Conservation (phyloP, 92 coral and sea anemone genomes). For the Phymanthus crucifer region DNA sequence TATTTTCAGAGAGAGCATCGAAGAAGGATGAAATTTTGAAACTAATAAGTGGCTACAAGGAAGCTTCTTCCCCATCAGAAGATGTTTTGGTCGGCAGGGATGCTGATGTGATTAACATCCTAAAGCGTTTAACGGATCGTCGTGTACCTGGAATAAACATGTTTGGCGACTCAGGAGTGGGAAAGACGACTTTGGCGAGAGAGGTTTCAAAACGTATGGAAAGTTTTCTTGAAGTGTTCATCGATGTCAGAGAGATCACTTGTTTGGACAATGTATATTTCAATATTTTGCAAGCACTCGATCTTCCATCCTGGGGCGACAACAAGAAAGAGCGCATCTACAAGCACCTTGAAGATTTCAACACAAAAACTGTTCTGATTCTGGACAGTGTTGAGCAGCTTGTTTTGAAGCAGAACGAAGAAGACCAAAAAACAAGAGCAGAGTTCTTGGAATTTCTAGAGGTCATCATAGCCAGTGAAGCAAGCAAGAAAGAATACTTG, state of each 20-base stretch:
- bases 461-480: conserved; percentile 8
- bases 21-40: conserved; percentile 16
- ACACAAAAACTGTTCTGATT: conserved; percentile 30
- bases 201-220: conserved; percentile 13
- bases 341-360: neutral
- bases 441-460: conserved; percentile 28
- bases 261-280: conserved; percentile 20
- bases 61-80: conserved; percentile 7
- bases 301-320: conserved; percentile 2
- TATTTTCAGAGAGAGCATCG: conserved; percentile 32
- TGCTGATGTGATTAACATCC: conserved; percentile 26
- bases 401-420: conserved; percentile 2
- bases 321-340: conserved; percentile 16
- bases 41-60: conserved; percentile 14
- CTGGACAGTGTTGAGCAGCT: conserved; percentile 66
- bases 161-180: conserved; percentile 71
- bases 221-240: neutral
- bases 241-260: conserved; percentile 51
- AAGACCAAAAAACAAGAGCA: neutral
- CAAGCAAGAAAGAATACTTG: conserved; percentile 2
- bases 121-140: conserved; percentile 19
- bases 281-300: conserved; percentile 11
- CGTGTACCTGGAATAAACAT: conserved; percentile 37
- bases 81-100: neutral
- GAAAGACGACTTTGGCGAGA: conserved; percentile 68